phyloP scores from a whole-genome alignment of 1,140 invertebrate genomes.

The Drosophila persimilis region DNA sequence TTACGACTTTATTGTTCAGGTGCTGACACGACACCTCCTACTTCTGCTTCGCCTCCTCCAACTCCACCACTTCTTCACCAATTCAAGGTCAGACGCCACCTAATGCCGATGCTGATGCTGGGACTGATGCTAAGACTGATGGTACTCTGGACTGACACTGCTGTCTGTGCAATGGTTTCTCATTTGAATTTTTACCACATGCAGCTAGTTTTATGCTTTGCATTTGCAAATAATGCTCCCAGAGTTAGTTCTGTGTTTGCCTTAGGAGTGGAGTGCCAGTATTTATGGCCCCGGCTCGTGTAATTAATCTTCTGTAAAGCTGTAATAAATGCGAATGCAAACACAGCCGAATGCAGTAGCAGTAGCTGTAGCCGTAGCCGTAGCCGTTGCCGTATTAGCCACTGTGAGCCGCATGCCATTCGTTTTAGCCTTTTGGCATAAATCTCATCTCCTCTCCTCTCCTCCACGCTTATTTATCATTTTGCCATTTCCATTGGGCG shows the following conservation, averaged over 20 bases:
- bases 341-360: constrained; percentile 19
- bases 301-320: constrained; percentile 76
- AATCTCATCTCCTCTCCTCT: constrained; percentile 31
- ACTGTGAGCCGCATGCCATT: constrained; percentile 60
- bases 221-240: constrained; percentile 66
- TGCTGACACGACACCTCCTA: constrained; percentile 31
- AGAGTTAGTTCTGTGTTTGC: constrained; percentile 35
- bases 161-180: constrained; percentile 66
- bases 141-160: constrained; percentile 1
- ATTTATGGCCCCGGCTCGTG: constrained; percentile 65
- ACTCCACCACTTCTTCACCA: constrained; percentile 50
- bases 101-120: constrained; percentile 10
- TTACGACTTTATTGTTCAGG: constrained; percentile 75
- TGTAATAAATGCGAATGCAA: constrained; percentile 58
- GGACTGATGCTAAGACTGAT: constrained; percentile 2
- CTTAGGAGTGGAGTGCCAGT: constrained; percentile 14
- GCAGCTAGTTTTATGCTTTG: constrained; percentile 52
- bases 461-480: constrained; percentile 44
- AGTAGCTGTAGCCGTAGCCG: not conserved
- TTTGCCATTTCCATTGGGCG: constrained; percentile 66
- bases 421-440: constrained; percentile 54
- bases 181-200: constrained; percentile 75
- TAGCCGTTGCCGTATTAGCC: constrained; percentile 39
- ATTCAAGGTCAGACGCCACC: constrained; percentile 60
- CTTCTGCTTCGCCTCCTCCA: constrained; percentile 10